Evolutionary conservation across 2,888 invertebrate species (phyloP).

Genomic region (Phyllotreta striolata): DNA sequence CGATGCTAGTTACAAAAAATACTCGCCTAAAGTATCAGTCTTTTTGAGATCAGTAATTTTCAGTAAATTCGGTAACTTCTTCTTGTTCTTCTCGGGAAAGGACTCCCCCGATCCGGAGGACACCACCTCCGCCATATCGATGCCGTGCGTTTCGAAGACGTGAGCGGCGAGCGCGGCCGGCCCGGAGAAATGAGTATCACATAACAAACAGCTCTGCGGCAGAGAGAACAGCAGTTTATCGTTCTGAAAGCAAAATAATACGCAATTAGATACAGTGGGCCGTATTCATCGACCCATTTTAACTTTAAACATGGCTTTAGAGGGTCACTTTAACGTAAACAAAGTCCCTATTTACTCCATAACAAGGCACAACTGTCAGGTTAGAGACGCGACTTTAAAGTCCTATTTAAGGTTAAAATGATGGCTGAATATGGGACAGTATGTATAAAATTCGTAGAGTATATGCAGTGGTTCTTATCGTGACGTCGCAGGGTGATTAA

Average conservation of each 20-base stretch:
- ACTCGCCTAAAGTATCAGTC: slow-evolving; percentile 46
- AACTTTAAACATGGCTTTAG: too few relatives aligned
- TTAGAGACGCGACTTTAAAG: too few relatives aligned
- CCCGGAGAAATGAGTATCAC: slow-evolving; percentile 62
- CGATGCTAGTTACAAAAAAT: slow-evolving; percentile 7
- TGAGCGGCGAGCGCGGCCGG: slow-evolving; percentile 63
- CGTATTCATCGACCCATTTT: too few relatives aligned
- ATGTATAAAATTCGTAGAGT: too few relatives aligned
- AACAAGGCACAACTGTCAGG: too few relatives aligned
- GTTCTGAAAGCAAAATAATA: slow-evolving; percentile 25
- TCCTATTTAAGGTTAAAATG: too few relatives aligned
- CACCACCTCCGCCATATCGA: slow-evolving; percentile 60
- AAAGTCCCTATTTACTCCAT: too few relatives aligned
- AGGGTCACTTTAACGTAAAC: too few relatives aligned
- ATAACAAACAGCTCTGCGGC: slow-evolving; percentile 64
- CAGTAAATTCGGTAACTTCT: slow-evolving; percentile 57
- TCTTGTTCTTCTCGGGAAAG: slow-evolving; percentile 51
- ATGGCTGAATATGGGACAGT: too few relatives aligned
- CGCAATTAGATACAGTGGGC: too few relatives aligned
- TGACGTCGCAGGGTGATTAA: not conserved
- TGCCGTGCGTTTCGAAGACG: slow-evolving; percentile 64
- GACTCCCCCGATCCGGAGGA: slow-evolving; percentile 38
- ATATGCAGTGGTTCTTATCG: not conserved
- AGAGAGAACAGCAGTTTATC: slow-evolving; percentile 42
- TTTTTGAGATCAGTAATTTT: slow-evolving; percentile 58